phyloP scores from a whole-genome alignment of 2,113 vertebrate genomes.

The Caretta caretta region DNA sequence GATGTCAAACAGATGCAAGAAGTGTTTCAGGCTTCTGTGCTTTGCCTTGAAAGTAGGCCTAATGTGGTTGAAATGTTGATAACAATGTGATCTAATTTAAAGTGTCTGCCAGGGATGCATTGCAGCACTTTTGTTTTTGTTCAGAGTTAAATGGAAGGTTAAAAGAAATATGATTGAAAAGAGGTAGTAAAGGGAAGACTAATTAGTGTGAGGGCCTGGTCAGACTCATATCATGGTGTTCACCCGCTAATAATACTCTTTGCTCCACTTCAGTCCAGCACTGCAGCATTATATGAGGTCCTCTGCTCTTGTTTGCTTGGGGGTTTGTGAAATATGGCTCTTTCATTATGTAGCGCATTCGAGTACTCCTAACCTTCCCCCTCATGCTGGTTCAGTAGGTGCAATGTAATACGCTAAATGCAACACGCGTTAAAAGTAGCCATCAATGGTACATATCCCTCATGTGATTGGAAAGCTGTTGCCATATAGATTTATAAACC shows the following conservation, averaged over 20 bases:
- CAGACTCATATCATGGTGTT: not conserved
- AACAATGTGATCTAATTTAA: slow-evolving; percentile 16
- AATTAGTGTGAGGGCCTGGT: not conserved
- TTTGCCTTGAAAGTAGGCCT: not conserved
- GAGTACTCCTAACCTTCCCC: not conserved
- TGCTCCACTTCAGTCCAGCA: not conserved
- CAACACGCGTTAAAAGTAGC: not conserved
- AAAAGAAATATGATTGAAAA: not conserved
- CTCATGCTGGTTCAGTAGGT: not conserved
- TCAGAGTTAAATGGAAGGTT: not conserved
- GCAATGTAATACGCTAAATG: not conserved
- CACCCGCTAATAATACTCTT: not conserved
- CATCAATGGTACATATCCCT: not conserved
- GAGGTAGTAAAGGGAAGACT: slow-evolving; percentile 17
- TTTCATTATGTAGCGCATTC: not conserved
- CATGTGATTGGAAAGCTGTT: slow-evolving; percentile 22
- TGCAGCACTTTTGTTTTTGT: not conserved
- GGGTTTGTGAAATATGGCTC: not conserved
- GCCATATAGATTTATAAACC: not conserved
- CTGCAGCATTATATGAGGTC: not conserved
- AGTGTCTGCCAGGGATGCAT: not conserved
- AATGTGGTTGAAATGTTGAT: not conserved
- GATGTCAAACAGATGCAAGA: not conserved
- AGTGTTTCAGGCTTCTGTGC: not conserved
- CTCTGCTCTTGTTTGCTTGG: not conserved